Base-by-base conservation (phyloP, 2,113 vertebrate genomes). In the Ochotona princeps region DNA sequence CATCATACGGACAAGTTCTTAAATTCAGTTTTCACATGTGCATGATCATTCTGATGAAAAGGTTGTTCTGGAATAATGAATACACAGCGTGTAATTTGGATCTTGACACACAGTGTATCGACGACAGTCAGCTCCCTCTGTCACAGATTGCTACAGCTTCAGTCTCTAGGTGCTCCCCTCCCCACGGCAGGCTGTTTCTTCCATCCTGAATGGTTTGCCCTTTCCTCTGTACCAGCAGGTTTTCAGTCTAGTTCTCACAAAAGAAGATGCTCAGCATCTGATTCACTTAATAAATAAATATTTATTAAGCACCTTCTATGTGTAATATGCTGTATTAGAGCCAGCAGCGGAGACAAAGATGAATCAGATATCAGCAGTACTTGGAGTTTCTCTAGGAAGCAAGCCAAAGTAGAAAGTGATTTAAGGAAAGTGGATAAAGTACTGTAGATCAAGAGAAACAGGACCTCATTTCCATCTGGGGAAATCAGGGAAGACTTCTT, bases 231-330 rank as follows among this genome's bases (percentile, higher is more conserved):
- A 35, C 0, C 51, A 51, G 35, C 60, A 94, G 30, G 80, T 94
- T 86, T n/a, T 74, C 73, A 79, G 47, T 35, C 21, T 60, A 23
- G 18, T 67, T 95, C 67, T 88, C 66, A 61, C 28, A 92, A 20
- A 3, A 83, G 74, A 92, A 88, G 91, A 83, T 23, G 47, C n/a
- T 65, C 54, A 38, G 54, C 28, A 51, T 63, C 54, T 54, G 69
- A 92, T 83, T 95, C 60, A 90, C 57, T 87, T 83, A 84, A 49
- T 85, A 86, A 92, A 82, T 67, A 94, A 44, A 66, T 92, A 83
- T 94, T 86, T 92, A 84, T 90, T 88, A 93, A 90, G 51, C 35
- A 87, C 85, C 47, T 67, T 69, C 35, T 79, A 35, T 66, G 84
- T 87, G 28, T 49, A 75, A 18, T 84, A 49, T 91, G 30, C 65